Conservation (phyloP, 2,113 vertebrate species). For the Trichomycterus rosablanca region DNA sequence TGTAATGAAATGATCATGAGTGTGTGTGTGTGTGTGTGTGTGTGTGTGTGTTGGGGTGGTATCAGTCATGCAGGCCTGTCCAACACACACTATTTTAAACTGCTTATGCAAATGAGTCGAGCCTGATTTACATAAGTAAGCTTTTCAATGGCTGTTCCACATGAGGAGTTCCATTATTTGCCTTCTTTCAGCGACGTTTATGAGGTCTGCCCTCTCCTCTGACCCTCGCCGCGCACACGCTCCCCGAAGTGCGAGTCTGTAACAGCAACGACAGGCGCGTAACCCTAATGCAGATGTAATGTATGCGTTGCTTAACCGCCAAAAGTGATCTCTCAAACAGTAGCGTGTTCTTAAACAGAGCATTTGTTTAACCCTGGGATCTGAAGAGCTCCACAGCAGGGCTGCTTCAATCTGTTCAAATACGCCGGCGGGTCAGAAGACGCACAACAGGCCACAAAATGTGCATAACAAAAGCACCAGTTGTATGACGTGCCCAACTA, state of each 20-base stretch:
- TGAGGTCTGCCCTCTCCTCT: conserved; percentile 57
- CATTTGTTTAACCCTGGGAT: conserved; percentile 55
- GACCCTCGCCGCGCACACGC: conserved; percentile 54
- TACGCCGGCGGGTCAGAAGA: conserved; percentile 6
- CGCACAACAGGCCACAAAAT: conserved; percentile 1
- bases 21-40: too few species aligned
- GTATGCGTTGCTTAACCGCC: conserved; percentile 56
- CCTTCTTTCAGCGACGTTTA: conserved; percentile 55
- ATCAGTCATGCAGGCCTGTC: conserved; percentile 6
- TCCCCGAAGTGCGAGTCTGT: conserved; percentile 53
- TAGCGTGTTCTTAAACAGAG: conserved; percentile 44
- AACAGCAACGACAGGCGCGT: conserved; percentile 50
- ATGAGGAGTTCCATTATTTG: conserved; percentile 76
- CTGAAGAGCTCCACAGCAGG: conserved; percentile 16
- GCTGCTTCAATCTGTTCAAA: conserved; percentile 26
- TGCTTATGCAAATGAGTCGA: conserved; percentile 81
- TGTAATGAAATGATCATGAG: too few species aligned
- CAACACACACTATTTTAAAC: conserved; percentile 59
- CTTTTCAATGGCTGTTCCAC: conserved; percentile 74
- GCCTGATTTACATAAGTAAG: conserved; percentile 80
- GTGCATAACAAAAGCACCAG: conserved; percentile 16
- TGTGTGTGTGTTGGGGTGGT: conserved; percentile 10
- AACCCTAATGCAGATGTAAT: conserved; percentile 49
- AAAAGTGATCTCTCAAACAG: conserved; percentile 33
- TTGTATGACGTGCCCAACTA: conserved; percentile 2